Evolutionary conservation across 2,113 vertebrate genomes (phyloP).

Genomic region (Tursiops truncatus): DNA sequence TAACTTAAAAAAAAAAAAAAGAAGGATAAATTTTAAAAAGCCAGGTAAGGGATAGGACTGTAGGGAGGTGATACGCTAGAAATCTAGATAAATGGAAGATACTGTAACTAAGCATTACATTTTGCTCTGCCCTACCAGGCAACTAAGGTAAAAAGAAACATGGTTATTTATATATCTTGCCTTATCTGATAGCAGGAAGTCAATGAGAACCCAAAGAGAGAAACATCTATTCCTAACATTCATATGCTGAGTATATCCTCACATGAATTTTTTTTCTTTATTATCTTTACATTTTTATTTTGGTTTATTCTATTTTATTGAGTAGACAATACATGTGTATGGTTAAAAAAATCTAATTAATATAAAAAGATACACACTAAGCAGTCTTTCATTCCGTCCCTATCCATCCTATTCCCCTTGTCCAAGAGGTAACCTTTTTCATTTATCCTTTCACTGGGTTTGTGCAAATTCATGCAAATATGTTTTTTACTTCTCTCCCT

Average conservation of each 20-base stretch:
- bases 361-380: not conserved
- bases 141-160: not conserved
- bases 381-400: not conserved
- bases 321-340: not conserved
- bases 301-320: not conserved
- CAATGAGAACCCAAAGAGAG: not conserved
- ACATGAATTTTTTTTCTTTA: not conserved
- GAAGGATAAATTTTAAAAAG: not conserved
- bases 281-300: not conserved
- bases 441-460: not conserved
- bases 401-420: not conserved
- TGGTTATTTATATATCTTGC: not conserved
- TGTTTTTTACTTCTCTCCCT: not conserved
- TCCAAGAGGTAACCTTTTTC: not conserved
- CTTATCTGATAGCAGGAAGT: not conserved
- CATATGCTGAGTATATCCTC: not conserved
- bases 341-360: not conserved
- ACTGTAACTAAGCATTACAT: not conserved
- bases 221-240: not conserved
- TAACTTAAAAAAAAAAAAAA: not conserved
- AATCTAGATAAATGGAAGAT: not conserved
- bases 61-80: not conserved
- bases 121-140: not conserved
- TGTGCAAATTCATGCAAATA: not conserved
- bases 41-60: not conserved